Evolutionary conservation across 37 sponge, comb jelly and placozoan species (phyloP).

Genomic region (Halichondria panicea): DNA sequence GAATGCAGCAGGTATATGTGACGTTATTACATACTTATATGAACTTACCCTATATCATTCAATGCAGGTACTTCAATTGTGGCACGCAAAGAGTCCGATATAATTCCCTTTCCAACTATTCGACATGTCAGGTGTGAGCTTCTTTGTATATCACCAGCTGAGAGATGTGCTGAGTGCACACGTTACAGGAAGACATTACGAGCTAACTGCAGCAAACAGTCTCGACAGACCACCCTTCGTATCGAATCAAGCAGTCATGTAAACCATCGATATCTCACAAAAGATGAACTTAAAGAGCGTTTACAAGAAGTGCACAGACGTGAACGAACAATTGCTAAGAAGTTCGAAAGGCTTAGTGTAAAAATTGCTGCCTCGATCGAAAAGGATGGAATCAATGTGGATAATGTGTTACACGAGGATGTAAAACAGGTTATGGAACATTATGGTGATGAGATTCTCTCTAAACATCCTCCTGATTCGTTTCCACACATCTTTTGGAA

Average conservation of each 20-base stretch:
- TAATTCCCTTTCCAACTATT: slow-evolving; percentile 12
- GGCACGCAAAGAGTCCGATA: slow-evolving; percentile 15
- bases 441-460: not conserved
- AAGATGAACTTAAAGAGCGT: slow-evolving; percentile 8
- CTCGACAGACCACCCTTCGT: not conserved
- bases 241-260: slow-evolving; percentile 25
- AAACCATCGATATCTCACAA: not conserved
- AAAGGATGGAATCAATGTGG: slow-evolving; percentile 10
- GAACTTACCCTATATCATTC: not conserved
- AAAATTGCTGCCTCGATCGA: slow-evolving; percentile 6
- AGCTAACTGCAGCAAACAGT: not conserved
- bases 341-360: not conserved
- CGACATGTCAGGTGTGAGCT: slow-evolving; percentile 31
- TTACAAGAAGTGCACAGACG: not conserved
- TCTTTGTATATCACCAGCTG: not conserved
- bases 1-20: slow-evolving; percentile 9
- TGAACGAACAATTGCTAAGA: not conserved
- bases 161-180: slow-evolving; percentile 15
- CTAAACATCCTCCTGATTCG: not conserved
- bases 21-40: not conserved
- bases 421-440: slow-evolving; percentile 2
- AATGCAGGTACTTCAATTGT: slow-evolving; percentile 9
- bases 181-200: slow-evolving; percentile 21
- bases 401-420: slow-evolving; percentile 21
- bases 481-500: slow-evolving; percentile 43